Evolutionary conservation across 2,113 vertebrate genomes (phyloP).

Genomic region (Pseudois nayaur): DNA sequence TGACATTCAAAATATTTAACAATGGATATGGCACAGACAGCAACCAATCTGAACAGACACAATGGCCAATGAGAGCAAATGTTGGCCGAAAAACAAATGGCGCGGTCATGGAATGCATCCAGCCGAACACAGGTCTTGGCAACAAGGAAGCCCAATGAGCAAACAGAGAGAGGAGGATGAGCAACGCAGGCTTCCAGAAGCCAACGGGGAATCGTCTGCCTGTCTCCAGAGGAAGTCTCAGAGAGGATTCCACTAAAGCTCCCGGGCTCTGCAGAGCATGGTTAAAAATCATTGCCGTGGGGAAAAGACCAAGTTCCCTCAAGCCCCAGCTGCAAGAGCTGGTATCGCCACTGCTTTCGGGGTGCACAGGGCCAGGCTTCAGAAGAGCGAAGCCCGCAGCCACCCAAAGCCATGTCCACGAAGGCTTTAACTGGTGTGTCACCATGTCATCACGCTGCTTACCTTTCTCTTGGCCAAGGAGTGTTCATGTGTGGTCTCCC

Average conservation of each 20-base stretch:
- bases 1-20: neutral
- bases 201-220: neutral
- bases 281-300: neutral
- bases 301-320: neutral
- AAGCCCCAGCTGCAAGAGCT: neutral
- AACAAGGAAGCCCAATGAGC: neutral
- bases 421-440: neutral
- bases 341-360: accelerated
- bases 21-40: neutral
- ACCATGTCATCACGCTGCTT: neutral
- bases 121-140: neutral
- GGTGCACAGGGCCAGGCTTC: neutral
- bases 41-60: neutral
- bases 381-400: neutral
- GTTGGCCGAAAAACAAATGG: neutral
- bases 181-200: too few species aligned
- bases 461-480: neutral
- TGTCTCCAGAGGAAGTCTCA: neutral
- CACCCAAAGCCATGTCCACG: neutral
- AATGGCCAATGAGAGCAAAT: neutral
- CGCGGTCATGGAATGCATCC: accelerated
- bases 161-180: neutral
- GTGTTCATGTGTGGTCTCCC: neutral
- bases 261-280: neutral
- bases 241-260: neutral